Percentiles rank a stretch among this genome's conserved stretches.
Evolutionary conservation across 92 coral and sea anemone genomes (phyloP).

Genomic region (Epizoanthus ramosus): DNA sequence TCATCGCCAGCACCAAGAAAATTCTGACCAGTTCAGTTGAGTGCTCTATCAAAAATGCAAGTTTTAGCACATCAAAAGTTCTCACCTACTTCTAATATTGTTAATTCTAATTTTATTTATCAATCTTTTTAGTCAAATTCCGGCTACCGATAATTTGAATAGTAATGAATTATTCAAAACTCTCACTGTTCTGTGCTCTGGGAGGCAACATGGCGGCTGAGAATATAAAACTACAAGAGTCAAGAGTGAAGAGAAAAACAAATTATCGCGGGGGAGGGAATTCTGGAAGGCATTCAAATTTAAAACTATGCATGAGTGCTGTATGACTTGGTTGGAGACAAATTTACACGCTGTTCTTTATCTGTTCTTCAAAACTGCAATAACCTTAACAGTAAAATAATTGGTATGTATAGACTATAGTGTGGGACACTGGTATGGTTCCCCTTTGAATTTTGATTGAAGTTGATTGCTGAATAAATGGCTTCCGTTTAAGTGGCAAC

Average conservation of each 20-base stretch:
- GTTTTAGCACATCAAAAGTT: neutral
- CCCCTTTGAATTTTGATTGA: neutral
- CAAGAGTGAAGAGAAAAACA: neutral
- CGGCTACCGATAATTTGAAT: neutral
- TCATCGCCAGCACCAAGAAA: neutral
- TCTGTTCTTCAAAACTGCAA: conserved; percentile 28
- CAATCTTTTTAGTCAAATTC: neutral
- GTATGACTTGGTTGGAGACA: conserved; percentile 28
- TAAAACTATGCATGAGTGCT: conserved; percentile 8
- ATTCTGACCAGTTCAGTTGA: neutral
- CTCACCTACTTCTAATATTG: conserved; percentile 15
- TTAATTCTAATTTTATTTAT: conserved; percentile 7
- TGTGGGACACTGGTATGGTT: neutral
- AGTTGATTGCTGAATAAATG: conserved; percentile 12
- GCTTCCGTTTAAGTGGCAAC: conserved; percentile 1
- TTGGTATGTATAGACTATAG: neutral
- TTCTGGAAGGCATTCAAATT: neutral
- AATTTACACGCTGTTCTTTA: conserved; percentile 10
- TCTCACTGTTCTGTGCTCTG: neutral
- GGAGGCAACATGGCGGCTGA: neutral
- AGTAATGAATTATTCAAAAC: conserved; percentile 10
- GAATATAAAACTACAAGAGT: neutral
- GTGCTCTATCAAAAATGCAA: neutral
- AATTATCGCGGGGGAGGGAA: conserved; percentile 24
- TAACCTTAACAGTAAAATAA: conserved; percentile 9